Evolutionary conservation across 2,888 invertebrate species (phyloP).

Genomic region (Clepsis dumicolana): DNA sequence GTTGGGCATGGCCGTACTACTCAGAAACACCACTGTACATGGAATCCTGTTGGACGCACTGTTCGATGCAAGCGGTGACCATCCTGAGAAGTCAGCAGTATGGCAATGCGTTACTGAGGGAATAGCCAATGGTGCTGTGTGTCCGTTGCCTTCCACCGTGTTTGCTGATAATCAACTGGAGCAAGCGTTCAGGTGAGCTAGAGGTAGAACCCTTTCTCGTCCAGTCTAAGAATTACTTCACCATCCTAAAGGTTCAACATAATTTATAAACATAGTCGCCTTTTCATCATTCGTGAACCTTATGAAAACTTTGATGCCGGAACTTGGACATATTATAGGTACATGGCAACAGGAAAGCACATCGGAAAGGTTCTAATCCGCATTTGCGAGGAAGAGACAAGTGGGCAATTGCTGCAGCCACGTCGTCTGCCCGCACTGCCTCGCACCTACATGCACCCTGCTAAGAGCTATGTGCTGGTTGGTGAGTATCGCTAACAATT

Average conservation of each 20-base stretch:
- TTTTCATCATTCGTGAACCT: neutral
- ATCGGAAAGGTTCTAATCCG: constrained; percentile 98
- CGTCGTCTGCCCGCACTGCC: constrained; percentile 94
- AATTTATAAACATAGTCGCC: neutral
- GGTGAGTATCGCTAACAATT: neutral
- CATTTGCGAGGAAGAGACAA: constrained; percentile 92
- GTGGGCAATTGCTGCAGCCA: constrained; percentile 71
- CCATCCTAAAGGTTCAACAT: no score
- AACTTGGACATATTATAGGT: constrained; percentile 66
- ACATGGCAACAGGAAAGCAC: constrained; percentile 98
- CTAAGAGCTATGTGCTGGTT: constrained; percentile 67
- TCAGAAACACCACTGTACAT: constrained; percentile 99
- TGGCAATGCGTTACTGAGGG: constrained; percentile 93
- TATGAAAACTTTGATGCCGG: neutral
- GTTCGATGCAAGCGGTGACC: constrained; percentile 89
- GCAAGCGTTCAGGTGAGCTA: constrained; percentile 94
- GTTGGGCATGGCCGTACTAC: constrained; percentile 97
- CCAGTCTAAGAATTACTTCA: no score
- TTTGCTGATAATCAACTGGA: constrained; percentile 95
- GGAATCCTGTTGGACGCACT: constrained; percentile 98
- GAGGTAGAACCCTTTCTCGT: no score
- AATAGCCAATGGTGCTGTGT: constrained; percentile 94
- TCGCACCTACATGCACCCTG: constrained; percentile 93
- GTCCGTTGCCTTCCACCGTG: constrained; percentile 95
- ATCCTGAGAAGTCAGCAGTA: constrained; percentile 90